Base-by-base conservation (phyloP, 2,888 invertebrate genomes). In the Pediacus dermestoides region DNA sequence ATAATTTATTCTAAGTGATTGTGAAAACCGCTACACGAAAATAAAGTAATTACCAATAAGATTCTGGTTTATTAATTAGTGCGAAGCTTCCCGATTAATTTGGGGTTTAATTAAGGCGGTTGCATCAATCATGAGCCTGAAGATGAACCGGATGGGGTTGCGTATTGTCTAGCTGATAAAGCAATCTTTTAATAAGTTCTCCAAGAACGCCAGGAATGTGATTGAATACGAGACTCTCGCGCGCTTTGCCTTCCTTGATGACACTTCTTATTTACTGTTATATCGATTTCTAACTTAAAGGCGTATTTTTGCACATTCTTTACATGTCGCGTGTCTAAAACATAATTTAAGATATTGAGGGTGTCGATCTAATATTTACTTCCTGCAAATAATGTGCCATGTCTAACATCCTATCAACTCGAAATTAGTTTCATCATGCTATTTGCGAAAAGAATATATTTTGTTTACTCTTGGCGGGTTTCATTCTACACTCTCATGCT, bases 171-270 rank as follows among this genome's bases (percentile, higher is more conserved):
- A 52, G 55, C 57, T 58, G 64, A 64, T 64, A 62, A 62, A 64
- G 64, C 64, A 61, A 63, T 63, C 64, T 64, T 64, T 63, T 63
- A 63, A 64, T 63, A 63, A 63, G 58, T 63, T 53, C 51, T 42
- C 44, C 50, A 46, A 50, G 61, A 58, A 60, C 50, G 51, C 50
- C 34, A 42, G 53, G 61, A 61, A 61, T 62, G 55, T 52, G 61
- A 61, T 58, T 58, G 58, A 54, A 55, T 49, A 28, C 10, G 10
- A 3, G 12, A 3, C 14, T 43, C 42, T 38, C 39, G 30, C 40
- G 35, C 37, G 41, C 44, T 42, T 34, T 28, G 31, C 43, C 22
- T 41, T 28, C 16, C 38, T 18, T 34, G 34, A 46, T 28, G 56
- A 57, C 56, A 55, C 50, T 53, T 48, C 53, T 55, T 55, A 57